Conservation (phyloP, 2,888 invertebrate species). For the Caenorhabditis sp. region DNA sequence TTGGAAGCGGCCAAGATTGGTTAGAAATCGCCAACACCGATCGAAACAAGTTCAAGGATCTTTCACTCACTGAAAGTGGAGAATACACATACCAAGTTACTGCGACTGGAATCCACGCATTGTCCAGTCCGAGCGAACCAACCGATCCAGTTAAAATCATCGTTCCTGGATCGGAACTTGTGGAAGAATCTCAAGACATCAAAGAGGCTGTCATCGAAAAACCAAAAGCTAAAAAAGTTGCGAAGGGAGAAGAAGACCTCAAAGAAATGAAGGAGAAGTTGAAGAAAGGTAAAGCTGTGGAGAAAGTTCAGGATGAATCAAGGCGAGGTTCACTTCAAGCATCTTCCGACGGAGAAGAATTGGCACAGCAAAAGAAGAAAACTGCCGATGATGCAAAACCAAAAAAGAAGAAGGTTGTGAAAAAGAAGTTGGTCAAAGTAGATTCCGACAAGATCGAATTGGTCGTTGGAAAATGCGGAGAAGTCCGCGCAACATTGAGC, state of each 20-base stretch:
- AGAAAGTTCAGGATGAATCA: constrained; percentile 38
- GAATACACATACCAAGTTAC: constrained; percentile 59
- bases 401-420: constrained; percentile 41
- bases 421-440: constrained; percentile 24
- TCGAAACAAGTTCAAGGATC: constrained; percentile 55
- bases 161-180: constrained; percentile 9
- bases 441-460: constrained; percentile 30
- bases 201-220: constrained; percentile 10
- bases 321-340: constrained; percentile 37
- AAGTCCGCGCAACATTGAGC: constrained; percentile 31
- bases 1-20: constrained; percentile 53
- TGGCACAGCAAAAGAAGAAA: constrained; percentile 18
- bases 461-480: constrained; percentile 25
- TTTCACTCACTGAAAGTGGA: constrained; percentile 59
- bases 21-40: constrained; percentile 64
- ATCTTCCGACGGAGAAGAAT: constrained; percentile 34
- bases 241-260: constrained; percentile 32
- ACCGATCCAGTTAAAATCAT: constrained; percentile 36
- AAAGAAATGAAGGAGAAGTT: constrained; percentile 45
- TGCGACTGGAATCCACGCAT: constrained; percentile 45
- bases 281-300: constrained; percentile 41
- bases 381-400: constrained; percentile 18
- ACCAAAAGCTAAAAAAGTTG: constrained; percentile 34
- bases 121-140: constrained; percentile 42
- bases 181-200: constrained; percentile 17